Conservation (phyloP, 2,113 vertebrate genomes). For the Dryoscopus gambensis region DNA sequence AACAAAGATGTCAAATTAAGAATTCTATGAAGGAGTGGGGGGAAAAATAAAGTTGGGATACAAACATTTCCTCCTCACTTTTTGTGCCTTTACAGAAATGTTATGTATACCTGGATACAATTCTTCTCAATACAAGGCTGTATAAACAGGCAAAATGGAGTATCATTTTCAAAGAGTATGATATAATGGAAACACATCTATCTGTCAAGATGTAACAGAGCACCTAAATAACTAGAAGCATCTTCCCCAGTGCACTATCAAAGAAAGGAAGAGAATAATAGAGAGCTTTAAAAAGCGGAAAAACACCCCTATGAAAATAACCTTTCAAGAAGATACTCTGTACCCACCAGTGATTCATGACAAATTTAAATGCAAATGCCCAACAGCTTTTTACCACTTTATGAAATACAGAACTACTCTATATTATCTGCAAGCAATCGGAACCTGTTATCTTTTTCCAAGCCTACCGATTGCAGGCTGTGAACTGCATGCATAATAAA, state of each 20-base stretch:
- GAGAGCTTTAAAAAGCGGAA: neutral
- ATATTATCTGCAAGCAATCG: slow-evolving; percentile 1
- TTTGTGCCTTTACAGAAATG: neutral
- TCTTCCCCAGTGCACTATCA: neutral
- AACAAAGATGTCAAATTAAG: neutral
- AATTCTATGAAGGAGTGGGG: neutral
- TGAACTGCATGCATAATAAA: neutral
- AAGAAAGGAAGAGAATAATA: neutral
- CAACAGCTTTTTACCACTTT: neutral
- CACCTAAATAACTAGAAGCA: neutral
- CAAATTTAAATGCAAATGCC: slow-evolving; percentile 41
- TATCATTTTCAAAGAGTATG: neutral
- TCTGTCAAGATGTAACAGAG: neutral
- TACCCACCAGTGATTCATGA: neutral
- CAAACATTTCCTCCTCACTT: neutral
- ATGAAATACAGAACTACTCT: neutral
- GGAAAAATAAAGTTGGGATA: neutral
- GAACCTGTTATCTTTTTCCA: slow-evolving; percentile 23
- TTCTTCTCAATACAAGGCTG: neutral
- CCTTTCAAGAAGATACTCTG: neutral
- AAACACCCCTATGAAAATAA: neutral
- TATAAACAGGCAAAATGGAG: neutral
- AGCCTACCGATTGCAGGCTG: neutral
- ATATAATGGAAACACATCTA: neutral
- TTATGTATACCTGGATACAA: neutral